Evolutionary conservation across 2,113 vertebrate genomes (phyloP).

Genomic region (Nothocercus julius): DNA sequence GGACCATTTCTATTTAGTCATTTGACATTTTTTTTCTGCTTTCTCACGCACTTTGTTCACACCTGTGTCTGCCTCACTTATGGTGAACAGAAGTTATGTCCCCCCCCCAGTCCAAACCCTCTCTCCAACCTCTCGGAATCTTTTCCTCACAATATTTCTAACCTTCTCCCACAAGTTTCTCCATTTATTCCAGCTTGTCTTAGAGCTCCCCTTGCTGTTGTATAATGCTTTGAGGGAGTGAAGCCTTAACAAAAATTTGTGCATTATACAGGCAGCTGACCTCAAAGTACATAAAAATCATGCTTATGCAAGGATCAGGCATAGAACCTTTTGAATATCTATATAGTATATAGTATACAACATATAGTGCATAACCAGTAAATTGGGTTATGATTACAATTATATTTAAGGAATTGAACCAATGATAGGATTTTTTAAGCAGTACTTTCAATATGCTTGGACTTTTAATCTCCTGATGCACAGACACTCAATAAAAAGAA

Average conservation of each 20-base stretch:
- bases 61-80: background rate
- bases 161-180: background rate
- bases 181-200: conserved; percentile 39
- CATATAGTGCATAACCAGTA: background rate
- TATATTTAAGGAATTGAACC: background rate
- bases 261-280: background rate
- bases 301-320: background rate
- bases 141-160: background rate
- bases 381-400: background rate
- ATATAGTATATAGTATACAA: background rate
- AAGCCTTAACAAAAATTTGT: background rate
- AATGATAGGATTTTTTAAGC: background rate
- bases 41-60: background rate
- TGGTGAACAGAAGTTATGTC: background rate
- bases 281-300: background rate
- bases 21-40: background rate
- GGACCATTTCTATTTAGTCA: background rate
- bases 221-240: background rate
- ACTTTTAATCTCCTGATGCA: background rate
- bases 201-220: conserved; percentile 71
- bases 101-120: background rate
- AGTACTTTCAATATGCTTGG: background rate
- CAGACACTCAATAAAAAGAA: background rate
- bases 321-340: background rate
- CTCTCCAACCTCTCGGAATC: background rate